Evolutionary conservation across 2,888 invertebrate genomes (phyloP), one percentile per base, ranked within the genome.

Genomic region (Lamellibrachia columna): DNA sequence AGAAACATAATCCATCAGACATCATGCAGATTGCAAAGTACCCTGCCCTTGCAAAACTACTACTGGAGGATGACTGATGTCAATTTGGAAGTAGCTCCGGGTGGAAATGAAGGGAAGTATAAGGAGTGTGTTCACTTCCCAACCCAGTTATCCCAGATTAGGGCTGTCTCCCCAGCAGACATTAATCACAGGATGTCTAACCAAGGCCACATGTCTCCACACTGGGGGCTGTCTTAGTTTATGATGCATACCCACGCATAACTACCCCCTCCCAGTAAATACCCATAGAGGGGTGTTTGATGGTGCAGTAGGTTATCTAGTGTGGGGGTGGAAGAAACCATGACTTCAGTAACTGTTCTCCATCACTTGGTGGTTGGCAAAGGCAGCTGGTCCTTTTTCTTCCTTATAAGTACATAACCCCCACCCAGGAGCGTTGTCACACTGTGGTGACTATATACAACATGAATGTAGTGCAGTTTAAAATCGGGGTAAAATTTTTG

Each of bases 171-270:
- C 58, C 75, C 15, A 75, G 75, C 75, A 75, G 22, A 75, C 22
- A 75, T 75, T 75, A 75, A 75, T 75, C 75, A 75, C 75, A 75
- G 75, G 75, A 75, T 40, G 11, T 75, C 75, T 75, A 75, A 75
- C 75, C 75, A 75, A n/a, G n/a, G 75, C 75, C 75, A 75, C 22
- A 15, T 22, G 75, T 75, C 75, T 75, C 2, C 75, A 3, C 75
- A 22, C 22, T 6, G 55, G 55, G 9, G 55, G 22, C 75, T 4
- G 22, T 75, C 75, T 75, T 40, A 40, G 40, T 40, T 40, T 40
- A 40, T 40, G 40, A 40, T 40, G 40, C 40, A 40, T 40, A 22
- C 75, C 75, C 75, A 75, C 22, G 22, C 8, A 11, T 75, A 75
- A 75, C 75, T 75, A 75, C 75, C 75, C 75, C 75, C 75, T 75